Conservation (phyloP, 2,888 invertebrate genomes). For the Orchestes rusci region DNA sequence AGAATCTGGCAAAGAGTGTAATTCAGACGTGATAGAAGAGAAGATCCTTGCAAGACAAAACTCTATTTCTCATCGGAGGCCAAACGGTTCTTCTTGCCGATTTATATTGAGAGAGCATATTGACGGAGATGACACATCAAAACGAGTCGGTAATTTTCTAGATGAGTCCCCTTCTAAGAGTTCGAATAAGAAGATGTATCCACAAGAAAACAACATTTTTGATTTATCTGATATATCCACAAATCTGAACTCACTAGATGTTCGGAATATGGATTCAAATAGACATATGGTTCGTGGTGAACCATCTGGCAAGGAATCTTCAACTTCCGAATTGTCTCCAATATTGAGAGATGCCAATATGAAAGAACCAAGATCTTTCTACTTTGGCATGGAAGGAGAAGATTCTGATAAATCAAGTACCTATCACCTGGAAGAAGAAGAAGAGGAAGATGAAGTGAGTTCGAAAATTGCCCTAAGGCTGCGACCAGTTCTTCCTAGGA, state of each 20-base stretch:
- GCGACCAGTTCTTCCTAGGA: conserved; percentile 72
- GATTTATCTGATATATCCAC: no score
- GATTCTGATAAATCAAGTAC: conserved; percentile 54
- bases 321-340: conserved; percentile 54
- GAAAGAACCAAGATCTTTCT: conserved; percentile 55
- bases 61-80: conserved; percentile 32
- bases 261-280: not conserved
- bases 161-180: no score
- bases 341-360: conserved; percentile 29
- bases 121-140: not conserved
- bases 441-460: conserved; percentile 30
- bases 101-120: conserved; percentile 35
- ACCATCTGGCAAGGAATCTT: conserved; percentile 57
- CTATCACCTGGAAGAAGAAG: conserved; percentile 41
- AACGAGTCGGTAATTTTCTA: no score
- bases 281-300: conserved; percentile 39
- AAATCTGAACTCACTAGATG: no score
- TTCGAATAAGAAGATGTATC: no score
- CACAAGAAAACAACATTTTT: no score
- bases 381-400: conserved; percentile 70
- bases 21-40: conserved; percentile 12
- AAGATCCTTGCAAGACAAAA: conserved; percentile 16
- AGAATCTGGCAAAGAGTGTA: conserved; percentile 14
- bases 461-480: conserved; percentile 58
- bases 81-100: conserved; percentile 3